A percentile compares a stretch with the other conserved stretches of the same genome.
Evolutionary conservation across 2,888 invertebrate genomes (phyloP).

Genomic region (Cantharis flavilabris): DNA sequence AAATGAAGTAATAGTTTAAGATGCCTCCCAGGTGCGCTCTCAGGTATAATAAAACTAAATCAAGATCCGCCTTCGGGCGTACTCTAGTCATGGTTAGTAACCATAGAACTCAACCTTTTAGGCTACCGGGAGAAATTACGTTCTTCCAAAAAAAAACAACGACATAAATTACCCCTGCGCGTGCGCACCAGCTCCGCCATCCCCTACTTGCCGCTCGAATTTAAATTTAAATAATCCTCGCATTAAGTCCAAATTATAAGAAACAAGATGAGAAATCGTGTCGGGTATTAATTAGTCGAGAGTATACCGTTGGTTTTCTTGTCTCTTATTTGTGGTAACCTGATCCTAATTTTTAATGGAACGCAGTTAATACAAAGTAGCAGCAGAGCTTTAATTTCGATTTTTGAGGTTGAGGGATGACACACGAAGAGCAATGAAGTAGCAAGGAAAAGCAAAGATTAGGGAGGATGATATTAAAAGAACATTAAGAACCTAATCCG

Average conservation of each 20-base stretch:
- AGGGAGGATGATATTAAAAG: background rate
- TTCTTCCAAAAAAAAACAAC: background rate
- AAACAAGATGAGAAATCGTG: background rate
- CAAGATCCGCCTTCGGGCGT: conserved; percentile 31
- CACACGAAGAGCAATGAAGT: background rate
- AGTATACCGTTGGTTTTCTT: background rate
- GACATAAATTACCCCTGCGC: too few relatives aligned
- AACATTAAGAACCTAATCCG: background rate
- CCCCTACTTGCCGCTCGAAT: background rate
- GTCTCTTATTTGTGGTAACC: background rate
- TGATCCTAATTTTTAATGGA: background rate
- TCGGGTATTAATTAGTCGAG: background rate
- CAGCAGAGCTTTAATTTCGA: background rate
- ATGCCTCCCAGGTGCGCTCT: background rate
- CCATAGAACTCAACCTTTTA: conserved; percentile 26
- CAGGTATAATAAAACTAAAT: conserved; percentile 21
- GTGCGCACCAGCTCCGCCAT: background rate
- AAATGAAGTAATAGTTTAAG: background rate
- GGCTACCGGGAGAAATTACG: conserved; percentile 24
- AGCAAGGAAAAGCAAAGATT: background rate
- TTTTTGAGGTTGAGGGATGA: background rate
- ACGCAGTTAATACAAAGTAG: background rate
- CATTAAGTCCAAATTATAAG: background rate
- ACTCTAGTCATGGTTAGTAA: conserved; percentile 31
- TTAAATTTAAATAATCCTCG: background rate